These are phyloP conservation scores for Polymixis flavicincta DNA, from an alignment of 2,888 invertebrate genomes.

Conservation along the genomic window DNA sequence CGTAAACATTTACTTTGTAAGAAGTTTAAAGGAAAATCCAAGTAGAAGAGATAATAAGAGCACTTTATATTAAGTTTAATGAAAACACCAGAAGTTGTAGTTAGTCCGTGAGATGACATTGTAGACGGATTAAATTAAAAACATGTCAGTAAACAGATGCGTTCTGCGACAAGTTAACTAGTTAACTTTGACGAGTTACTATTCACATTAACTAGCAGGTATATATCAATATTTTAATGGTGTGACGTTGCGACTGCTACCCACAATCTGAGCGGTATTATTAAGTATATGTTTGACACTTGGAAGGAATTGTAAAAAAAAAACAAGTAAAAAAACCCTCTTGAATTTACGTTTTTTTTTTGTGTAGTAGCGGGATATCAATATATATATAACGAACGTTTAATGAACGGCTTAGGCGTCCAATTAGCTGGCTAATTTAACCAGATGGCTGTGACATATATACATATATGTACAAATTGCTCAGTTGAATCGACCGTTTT, in stretches of 20 bases:
- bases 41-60: slow-evolving; percentile 22
- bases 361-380: no score
- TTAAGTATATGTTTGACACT: not conserved
- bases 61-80: slow-evolving; percentile 26
- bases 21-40: slow-evolving; percentile 24
- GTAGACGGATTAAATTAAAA: slow-evolving; percentile 33
- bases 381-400: no score
- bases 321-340: not conserved
- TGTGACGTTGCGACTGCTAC: not conserved
- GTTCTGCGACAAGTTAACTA: slow-evolving; percentile 13
- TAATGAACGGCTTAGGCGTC: no score
- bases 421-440: no score
- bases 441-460: no score
- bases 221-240: slow-evolving; percentile 5
- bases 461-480: no score
- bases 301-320: not conserved
- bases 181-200: slow-evolving; percentile 25
- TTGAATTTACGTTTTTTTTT: no score
- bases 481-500: no score
- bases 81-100: slow-evolving; percentile 16
- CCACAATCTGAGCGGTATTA: not conserved
- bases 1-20: slow-evolving; percentile 30
- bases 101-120: not conserved
- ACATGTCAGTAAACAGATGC: slow-evolving; percentile 10
- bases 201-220: not conserved